Conservation (phyloP, 2,888 invertebrate species). For the Resseliella maxima region DNA sequence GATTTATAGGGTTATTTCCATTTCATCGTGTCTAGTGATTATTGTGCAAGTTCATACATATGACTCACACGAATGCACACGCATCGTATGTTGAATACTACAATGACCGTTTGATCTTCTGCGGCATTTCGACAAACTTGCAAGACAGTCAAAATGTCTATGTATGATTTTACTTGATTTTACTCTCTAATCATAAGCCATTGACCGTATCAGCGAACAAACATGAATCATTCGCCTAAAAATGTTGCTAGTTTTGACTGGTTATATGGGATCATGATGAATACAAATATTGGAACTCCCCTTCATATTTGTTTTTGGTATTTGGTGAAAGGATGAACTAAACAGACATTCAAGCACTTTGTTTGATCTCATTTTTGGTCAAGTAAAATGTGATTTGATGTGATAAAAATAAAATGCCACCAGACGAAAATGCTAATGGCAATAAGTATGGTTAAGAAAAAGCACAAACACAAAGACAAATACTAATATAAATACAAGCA, state of each 20-base stretch:
- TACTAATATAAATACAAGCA: neutral
- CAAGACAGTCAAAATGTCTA: neutral
- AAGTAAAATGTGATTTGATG: slow-evolving; percentile 48
- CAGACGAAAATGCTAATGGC: slow-evolving; percentile 51
- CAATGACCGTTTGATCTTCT: neutral
- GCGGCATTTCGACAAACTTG: neutral
- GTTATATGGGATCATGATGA: neutral
- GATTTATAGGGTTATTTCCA: slow-evolving; percentile 54
- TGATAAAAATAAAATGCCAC: slow-evolving; percentile 41
- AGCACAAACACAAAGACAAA: neutral
- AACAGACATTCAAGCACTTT: neutral
- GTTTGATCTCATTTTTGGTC: slow-evolving; percentile 32
- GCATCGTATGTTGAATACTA: neutral
- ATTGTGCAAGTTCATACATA: neutral
- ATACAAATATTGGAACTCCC: slow-evolving; percentile 8
- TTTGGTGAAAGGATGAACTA: neutral
- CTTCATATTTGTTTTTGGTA: neutral
- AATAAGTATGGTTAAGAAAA: neutral
- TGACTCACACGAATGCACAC: neutral
- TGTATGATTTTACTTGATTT: neutral
- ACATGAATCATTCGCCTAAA: slow-evolving; percentile 35
- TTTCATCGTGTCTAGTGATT: slow-evolving; percentile 20
- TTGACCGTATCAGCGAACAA: neutral
- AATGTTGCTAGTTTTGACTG: neutral
- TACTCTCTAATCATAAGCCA: neutral